Conservation (phyloP, 2,797 vertebrate species). For the Lepus townsendii region DNA sequence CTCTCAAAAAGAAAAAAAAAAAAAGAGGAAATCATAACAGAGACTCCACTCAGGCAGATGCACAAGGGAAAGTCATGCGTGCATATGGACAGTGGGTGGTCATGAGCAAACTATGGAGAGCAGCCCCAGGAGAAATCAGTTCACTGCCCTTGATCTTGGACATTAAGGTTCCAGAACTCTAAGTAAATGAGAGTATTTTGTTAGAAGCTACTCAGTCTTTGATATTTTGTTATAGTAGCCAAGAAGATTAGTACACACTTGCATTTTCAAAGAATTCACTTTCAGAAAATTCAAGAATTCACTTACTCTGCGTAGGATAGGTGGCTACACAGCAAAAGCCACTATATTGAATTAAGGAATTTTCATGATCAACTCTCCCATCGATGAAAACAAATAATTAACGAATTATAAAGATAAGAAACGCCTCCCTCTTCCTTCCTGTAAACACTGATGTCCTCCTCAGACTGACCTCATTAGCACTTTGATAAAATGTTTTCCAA, state of each 20-base stretch:
- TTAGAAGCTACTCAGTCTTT: neutral
- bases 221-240: neutral
- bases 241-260: neutral
- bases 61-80: neutral
- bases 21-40: too few species aligned
- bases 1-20: too few species aligned
- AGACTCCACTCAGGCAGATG: fast-evolving
- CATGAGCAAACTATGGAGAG: neutral
- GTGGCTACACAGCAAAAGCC: neutral
- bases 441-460: fast-evolving
- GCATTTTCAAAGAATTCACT: neutral
- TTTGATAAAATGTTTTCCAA: neutral
- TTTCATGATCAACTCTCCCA: neutral
- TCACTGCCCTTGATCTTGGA: neutral
- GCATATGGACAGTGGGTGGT: fast-evolving
- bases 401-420: neutral
- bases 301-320: neutral
- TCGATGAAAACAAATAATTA: neutral
- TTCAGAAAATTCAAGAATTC: neutral
- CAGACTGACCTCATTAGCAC: neutral
- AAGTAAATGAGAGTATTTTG: neutral
- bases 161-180: neutral
- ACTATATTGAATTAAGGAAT: neutral
- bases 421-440: neutral
- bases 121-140: neutral